phyloP scores from a whole-genome alignment of 1,140 invertebrate genomes.

The Heliothis virescens region DNA sequence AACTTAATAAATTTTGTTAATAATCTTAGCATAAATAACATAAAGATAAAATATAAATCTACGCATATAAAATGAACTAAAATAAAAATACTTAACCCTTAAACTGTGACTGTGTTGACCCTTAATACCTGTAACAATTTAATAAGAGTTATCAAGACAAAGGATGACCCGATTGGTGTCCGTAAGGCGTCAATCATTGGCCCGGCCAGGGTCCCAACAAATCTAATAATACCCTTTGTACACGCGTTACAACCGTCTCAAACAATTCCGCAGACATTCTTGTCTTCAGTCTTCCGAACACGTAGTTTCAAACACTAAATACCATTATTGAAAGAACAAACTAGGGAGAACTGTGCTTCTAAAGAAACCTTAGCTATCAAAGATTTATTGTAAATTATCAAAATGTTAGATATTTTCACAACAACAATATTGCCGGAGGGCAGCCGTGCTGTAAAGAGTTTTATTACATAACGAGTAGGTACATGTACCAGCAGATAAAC shows the following conservation, averaged over 20 bases:
- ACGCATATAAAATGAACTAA: too few species aligned
- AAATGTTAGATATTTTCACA: background rate
- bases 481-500: background rate
- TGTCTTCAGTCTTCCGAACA: background rate
- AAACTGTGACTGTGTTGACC: too few species aligned
- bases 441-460: background rate
- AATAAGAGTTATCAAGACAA: constrained; percentile 9
- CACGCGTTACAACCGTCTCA: constrained; percentile 16
- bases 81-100: too few species aligned
- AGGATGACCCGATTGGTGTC: background rate
- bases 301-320: background rate
- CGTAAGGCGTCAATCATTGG: constrained; percentile 37
- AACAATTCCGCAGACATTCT: constrained; percentile 11
- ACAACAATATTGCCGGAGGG: background rate
- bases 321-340: background rate
- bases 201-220: constrained; percentile 14
- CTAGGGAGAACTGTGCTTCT: background rate
- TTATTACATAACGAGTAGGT: background rate
- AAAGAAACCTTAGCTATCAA: background rate
- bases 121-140: constrained; percentile 6
- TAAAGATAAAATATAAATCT: too few species aligned
- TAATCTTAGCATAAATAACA: too few species aligned
- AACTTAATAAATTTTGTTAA: too few species aligned
- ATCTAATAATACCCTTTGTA: constrained; percentile 44
- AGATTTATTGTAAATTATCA: too few species aligned